Evolutionary conservation across 2,888 invertebrate genomes (phyloP), one percentile per base, ranked within the genome.

Genomic region (Taenaris catops): DNA sequence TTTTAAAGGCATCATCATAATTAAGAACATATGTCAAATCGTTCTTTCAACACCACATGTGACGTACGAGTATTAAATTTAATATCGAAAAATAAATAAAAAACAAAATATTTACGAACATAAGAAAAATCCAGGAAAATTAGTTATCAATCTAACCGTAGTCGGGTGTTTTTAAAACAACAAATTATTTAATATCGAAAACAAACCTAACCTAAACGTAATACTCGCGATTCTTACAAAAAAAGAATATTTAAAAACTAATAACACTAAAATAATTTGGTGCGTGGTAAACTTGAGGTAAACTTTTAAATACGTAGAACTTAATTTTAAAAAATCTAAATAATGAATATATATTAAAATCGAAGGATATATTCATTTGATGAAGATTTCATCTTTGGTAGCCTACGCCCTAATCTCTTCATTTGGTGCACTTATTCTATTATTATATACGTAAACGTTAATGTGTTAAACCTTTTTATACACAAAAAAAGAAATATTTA

Each of bases 251-350:
- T 28, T 29, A 78, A 80, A 76, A 78, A 74, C 78, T 81, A 73
- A 59, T 38, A 46, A 73, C 52, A 74, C 38, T 42, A 38, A 34
- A 43, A 43, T 21, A 70, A 71, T 86, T 86, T 84, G 83, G 84
- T 84, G 84, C 79, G 57, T 78, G 83, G 84, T 84, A 84, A 86
- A 74, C 83, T 71, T 84, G 84, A 86, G 84, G 84, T 86, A 84
- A 76, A 69, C 58, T 65, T 70, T 69, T 62, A 59, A 38, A 31
- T 34, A 61, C 56, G 36, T 46, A 38, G 19, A 25, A 36, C 29
- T 16, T 33, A 32, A 32, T 24, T 55, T n/a, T 51, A 51, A 53
- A 51, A 53, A 49, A 55, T 41, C 52, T 53, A 50, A 48, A 48
- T 56, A 57, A 35, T 49, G 39, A 46, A 52, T 51, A 53, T 52